Percentiles rank a stretch among this genome's conserved stretches.
These are phyloP conservation scores for Oscheius sp. DNA, from an alignment of 2,888 invertebrate genomes.

Conservation along the genomic window DNA sequence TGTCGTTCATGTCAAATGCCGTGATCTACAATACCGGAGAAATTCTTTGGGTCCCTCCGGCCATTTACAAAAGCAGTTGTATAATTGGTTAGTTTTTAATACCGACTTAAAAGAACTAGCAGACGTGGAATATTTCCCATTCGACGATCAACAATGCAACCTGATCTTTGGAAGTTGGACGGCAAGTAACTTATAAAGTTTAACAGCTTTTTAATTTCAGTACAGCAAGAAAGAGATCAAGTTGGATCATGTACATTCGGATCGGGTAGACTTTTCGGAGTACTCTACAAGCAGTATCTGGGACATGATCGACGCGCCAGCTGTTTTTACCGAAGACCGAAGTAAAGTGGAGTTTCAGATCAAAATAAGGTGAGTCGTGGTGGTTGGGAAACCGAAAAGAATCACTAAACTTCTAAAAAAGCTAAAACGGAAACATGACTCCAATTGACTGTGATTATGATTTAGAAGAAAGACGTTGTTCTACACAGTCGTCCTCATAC, in stretches of 20 bases:
- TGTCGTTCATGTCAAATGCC: conserved; percentile 98
- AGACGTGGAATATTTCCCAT: conserved; percentile 73
- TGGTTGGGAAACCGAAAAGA: background rate
- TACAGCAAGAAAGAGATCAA: conserved; percentile 75
- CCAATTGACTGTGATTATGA: no score
- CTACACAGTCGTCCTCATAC: conserved; percentile 98
- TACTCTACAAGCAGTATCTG: conserved; percentile 85
- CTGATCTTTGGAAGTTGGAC: conserved; percentile 99
- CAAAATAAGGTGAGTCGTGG: conserved; percentile 52
- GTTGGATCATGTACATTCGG: conserved; percentile 91
- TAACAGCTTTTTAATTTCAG: conserved; percentile 40
- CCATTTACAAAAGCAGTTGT: conserved; percentile 98
- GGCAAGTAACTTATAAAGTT: conserved; percentile 38
- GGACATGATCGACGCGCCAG: conserved; percentile 88
- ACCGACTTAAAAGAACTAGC: background rate
- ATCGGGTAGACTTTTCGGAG: conserved; percentile 60
- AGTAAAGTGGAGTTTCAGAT: conserved; percentile 71
- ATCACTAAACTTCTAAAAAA: no score
- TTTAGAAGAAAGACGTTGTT: conserved; percentile 92
- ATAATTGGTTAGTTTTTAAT: conserved; percentile 86
- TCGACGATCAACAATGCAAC: conserved; percentile 86
- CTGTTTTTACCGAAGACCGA: conserved; percentile 87
- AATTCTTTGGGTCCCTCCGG: conserved; percentile 96
- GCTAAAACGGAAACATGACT: no score
- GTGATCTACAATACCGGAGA: conserved; percentile 90